phyloP scores from a whole-genome alignment of 2,113 vertebrate genomes.

The Panthera tigris region DNA sequence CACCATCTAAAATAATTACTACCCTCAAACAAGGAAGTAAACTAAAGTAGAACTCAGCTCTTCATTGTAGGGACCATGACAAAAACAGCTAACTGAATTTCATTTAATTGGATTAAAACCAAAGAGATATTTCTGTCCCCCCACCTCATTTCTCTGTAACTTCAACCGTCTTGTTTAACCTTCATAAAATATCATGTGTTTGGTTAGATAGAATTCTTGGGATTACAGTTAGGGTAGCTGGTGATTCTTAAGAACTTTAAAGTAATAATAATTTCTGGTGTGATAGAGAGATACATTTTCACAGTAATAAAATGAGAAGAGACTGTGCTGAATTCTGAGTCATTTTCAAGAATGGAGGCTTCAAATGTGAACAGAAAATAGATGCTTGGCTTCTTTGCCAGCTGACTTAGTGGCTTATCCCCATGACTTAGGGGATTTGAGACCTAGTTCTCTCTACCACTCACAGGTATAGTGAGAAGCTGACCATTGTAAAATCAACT shows the following conservation, averaged over 20 bases:
- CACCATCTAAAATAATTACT: slow-evolving; percentile 3
- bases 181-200: neutral
- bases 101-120: slow-evolving; percentile 56
- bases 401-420: neutral
- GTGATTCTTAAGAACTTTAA: neutral
- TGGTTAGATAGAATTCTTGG: neutral
- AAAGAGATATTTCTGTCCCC: neutral
- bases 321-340: neutral
- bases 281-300: neutral
- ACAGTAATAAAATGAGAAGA: neutral
- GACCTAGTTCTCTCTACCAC: neutral
- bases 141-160: neutral
- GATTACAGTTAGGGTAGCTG: neutral
- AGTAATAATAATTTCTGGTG: neutral
- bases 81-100: slow-evolving; percentile 40
- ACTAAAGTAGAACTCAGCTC: neutral
- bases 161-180: neutral
- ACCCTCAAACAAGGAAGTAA: neutral
- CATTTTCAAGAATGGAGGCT: neutral
- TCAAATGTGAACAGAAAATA: neutral
- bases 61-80: slow-evolving; percentile 28
- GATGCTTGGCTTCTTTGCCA: neutral
- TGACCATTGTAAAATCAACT: neutral
- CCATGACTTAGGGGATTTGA: neutral
- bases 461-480: neutral